Percentiles rank a stretch among this genome's conserved stretches.
phyloP scores from a whole-genome alignment of 2,113 vertebrate genomes.

The Xiphophorus maculatus region DNA sequence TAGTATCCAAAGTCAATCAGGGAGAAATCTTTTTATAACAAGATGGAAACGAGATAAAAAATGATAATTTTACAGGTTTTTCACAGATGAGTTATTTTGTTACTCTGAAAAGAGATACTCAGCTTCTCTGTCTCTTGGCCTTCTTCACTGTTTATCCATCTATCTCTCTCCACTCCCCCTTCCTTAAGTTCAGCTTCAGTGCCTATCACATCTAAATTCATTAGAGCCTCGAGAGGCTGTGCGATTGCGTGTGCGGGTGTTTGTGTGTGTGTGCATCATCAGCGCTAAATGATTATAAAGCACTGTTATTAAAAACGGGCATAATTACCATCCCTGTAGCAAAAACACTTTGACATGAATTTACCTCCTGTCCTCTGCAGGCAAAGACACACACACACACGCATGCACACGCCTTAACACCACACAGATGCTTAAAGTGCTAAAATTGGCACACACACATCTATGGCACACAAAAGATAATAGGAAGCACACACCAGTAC shows the following conservation, averaged over 20 bases:
- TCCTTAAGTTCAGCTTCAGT: constrained; percentile 72
- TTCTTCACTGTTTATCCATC: constrained; percentile 57
- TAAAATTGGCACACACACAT: constrained; percentile 31
- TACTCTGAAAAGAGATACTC: constrained; percentile 40
- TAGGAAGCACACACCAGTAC: constrained; percentile 21
- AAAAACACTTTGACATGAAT: constrained; percentile 74
- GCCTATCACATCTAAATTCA: constrained; percentile 79
- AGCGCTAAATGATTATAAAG: constrained; percentile 79
- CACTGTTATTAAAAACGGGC: constrained; percentile 77
- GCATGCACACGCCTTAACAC: constrained; percentile 31
- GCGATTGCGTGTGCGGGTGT: constrained; percentile 8
- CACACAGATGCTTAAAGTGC: constrained; percentile 20
- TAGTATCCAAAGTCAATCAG: not conserved
- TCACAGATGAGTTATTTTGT: constrained; percentile 45
- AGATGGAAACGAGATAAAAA: constrained; percentile 27
- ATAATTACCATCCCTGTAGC: constrained; percentile 75
- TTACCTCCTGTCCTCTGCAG: constrained; percentile 69
- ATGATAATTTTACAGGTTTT: constrained; percentile 22
- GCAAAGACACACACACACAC: constrained; percentile 52
- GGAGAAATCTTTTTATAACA: constrained; percentile 9
- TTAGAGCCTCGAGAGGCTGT: constrained; percentile 71
- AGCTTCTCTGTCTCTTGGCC: constrained; percentile 45
- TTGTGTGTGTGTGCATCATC: constrained; percentile 42
- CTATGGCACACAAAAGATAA: constrained; percentile 12
- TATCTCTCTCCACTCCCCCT: constrained; percentile 39